Percentiles rank a stretch among this genome's conserved stretches.
These are phyloP conservation scores for Callionymus lyra DNA, from an alignment of 2,113 vertebrate genomes.

Conservation along the genomic window DNA sequence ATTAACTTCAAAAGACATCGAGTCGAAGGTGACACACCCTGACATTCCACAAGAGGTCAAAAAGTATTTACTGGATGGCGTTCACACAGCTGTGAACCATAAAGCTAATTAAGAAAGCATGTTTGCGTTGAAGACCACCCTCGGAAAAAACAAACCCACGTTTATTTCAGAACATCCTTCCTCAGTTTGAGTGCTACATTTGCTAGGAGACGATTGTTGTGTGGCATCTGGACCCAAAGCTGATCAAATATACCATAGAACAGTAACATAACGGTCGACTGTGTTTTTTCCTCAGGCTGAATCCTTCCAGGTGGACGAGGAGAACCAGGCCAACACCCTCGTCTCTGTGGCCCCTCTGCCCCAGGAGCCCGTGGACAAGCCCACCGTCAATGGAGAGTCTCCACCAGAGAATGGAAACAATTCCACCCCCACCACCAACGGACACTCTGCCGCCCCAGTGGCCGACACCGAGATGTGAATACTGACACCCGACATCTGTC, in stretches of 20 bases:
- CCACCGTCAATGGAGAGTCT: conserved; percentile 69
- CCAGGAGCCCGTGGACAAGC: conserved; percentile 72
- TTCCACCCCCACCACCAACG: conserved; percentile 64
- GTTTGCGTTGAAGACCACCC: conserved; percentile 16
- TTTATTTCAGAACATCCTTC: conserved; percentile 7
- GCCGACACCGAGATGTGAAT: conserved; percentile 81
- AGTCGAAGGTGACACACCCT: not conserved
- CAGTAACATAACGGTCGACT: not conserved
- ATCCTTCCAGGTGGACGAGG: conserved; percentile 74
- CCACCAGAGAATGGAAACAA: conserved; percentile 76
- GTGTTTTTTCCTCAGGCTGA: conserved; percentile 58
- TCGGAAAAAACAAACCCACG: conserved; percentile 10
- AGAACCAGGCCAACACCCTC: conserved; percentile 79
- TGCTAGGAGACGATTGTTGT: not conserved
- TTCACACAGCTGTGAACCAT: conserved; percentile 20
- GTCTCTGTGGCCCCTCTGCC: conserved; percentile 66
- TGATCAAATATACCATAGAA: not conserved
- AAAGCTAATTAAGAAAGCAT: conserved; percentile 22
- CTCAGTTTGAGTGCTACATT: conserved; percentile 10
- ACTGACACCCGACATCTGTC: conserved; percentile 1
- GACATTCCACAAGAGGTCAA: too few species aligned
- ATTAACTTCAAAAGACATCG: not conserved
- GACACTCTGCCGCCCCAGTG: conserved; percentile 67
- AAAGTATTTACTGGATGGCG: not conserved
- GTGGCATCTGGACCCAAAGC: conserved; percentile 1